Evolutionary conservation across 1,140 invertebrate genomes (phyloP).

Genomic region (Pteromalus puparum): DNA sequence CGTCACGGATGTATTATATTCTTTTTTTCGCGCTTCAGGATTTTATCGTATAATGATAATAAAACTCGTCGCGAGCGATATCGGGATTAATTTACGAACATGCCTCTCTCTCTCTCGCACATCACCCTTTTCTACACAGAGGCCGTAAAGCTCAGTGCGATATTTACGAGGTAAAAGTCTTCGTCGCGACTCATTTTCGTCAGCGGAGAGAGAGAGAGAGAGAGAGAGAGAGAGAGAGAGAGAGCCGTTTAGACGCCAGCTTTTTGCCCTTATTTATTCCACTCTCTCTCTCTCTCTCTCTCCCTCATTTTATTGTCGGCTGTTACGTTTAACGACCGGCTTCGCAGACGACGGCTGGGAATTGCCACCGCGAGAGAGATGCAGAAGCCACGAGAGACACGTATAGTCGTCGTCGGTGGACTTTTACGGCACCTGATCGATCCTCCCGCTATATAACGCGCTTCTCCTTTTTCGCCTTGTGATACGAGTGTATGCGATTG

Average conservation of each 20-base stretch:
- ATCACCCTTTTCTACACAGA: background rate
- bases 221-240: background rate
- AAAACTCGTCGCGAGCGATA: background rate
- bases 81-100: background rate
- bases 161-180: conserved; percentile 13
- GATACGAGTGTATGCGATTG: background rate
- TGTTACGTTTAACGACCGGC: background rate
- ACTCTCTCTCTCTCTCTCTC: background rate
- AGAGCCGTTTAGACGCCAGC: background rate
- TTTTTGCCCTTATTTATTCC: background rate
- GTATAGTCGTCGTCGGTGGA: background rate
- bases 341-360: background rate
- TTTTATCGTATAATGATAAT: background rate
- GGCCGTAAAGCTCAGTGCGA: conserved; percentile 2
- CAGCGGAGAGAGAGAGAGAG: background rate
- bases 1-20: background rate
- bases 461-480: background rate
- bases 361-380: background rate
- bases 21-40: background rate
- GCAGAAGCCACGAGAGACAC: background rate
- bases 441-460: background rate
- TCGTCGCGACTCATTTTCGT: background rate
- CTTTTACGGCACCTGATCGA: conserved; percentile 23
- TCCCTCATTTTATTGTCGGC: conserved; percentile 1
- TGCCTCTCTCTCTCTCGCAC: no score